Conservation (phyloP, 2,113 vertebrate genomes). For the Pteronura brasiliensis region DNA sequence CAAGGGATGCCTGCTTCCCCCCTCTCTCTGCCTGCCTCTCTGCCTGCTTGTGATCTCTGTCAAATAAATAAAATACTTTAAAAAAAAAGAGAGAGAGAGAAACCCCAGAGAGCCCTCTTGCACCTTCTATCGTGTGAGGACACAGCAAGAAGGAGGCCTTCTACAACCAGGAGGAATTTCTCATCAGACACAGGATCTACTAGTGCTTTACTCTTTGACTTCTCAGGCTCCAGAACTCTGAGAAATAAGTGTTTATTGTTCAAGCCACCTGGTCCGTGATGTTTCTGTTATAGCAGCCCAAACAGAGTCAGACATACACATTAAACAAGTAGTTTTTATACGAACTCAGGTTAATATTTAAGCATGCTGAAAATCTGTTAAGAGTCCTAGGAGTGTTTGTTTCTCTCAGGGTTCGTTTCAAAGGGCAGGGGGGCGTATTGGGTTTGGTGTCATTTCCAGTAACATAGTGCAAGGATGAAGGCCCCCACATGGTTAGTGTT, state of each 20-base stretch:
- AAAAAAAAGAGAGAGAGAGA: too few species aligned
- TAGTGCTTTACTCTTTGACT: not conserved
- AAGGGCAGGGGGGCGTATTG: not conserved
- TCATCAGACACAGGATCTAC: not conserved
- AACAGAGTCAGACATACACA: not conserved
- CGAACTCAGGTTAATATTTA: constrained; percentile 13
- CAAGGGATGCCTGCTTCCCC: too few species aligned
- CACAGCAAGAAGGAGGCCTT: not conserved
- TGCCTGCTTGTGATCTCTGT: too few species aligned
- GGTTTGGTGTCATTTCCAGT: constrained; percentile 74
- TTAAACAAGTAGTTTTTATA: not conserved
- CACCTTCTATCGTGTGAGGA: not conserved
- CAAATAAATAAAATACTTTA: too few species aligned
- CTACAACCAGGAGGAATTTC: not conserved
- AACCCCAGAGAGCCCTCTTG: not conserved
- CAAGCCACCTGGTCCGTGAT: not conserved
- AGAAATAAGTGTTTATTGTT: not conserved
- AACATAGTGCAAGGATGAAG: not conserved
- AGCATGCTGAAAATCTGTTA: not conserved
- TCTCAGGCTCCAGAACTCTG: not conserved
- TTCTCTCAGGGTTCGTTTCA: constrained; percentile 58
- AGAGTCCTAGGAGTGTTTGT: not conserved
- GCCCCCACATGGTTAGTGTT: not conserved
- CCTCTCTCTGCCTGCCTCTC: too few species aligned
- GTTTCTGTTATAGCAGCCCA: not conserved